Evolutionary conservation across 2,797 vertebrate species (phyloP).

Genomic region (Tadarida brasiliensis): DNA sequence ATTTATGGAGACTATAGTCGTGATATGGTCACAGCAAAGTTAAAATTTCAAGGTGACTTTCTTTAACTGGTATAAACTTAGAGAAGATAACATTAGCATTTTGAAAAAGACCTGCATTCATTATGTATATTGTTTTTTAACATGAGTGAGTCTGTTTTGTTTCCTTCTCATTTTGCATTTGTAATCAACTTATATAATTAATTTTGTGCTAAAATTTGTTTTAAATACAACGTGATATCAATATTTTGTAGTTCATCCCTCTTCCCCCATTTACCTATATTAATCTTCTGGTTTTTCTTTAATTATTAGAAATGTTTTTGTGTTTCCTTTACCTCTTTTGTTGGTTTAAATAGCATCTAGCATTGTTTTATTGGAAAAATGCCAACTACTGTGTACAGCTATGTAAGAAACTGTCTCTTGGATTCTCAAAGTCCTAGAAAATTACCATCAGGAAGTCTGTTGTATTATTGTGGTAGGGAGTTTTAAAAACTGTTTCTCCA

Average conservation of each 20-base stretch:
- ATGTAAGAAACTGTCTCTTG: constrained; percentile 18
- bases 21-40: background rate
- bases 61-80: background rate
- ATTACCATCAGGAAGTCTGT: background rate
- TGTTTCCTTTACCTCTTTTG: background rate
- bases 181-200: background rate
- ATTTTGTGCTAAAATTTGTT: constrained; percentile 7
- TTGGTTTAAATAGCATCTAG: background rate
- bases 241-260: background rate
- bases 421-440: background rate
- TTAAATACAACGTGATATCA: background rate
- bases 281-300: constrained; percentile 13
- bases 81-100: constrained; percentile 10
- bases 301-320: background rate
- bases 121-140: background rate
- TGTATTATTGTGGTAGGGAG: background rate
- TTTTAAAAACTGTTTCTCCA: constrained; percentile 7
- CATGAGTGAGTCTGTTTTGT: background rate
- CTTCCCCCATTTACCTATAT: background rate
- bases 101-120: background rate
- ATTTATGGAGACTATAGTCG: constrained; percentile 5
- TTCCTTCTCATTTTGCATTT: constrained; percentile 27
- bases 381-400: background rate
- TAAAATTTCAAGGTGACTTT: constrained; percentile 19
- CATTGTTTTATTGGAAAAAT: background rate